Base-by-base conservation (phyloP, 2,888 invertebrate genomes). In the Acholoe squamosa region DNA sequence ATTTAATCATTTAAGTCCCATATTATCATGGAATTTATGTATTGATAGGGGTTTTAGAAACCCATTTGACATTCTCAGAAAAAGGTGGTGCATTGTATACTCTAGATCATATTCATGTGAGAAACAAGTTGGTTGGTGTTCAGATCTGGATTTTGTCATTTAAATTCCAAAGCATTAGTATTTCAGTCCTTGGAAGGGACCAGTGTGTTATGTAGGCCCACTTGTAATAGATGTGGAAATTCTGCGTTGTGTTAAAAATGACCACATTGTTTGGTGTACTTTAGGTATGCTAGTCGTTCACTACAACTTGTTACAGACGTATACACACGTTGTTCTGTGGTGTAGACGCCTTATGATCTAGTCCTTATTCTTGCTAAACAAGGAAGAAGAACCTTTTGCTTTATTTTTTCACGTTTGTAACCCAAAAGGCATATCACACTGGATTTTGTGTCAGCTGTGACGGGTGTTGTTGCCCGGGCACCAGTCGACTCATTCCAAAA, bases 351-450 rank as follows among this genome's bases (percentile, higher is more conserved):
- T 43, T 3, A 76, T 76, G 31, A 80, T 80, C 80, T 80, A 80
- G 80, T 80, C 80, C 43, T 80, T 34, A 80, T 80, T 80, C 43
- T 80, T 80, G 80, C 80, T 5, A 25, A 80, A 34, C 19, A 34
- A 80, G 31, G 25, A 31, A 76, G 25, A 76, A n/a, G 76, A 25
- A 25, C 76, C 5, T 76, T 76, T 76, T 31, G 76, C 25, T 80
- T 80, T 16, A 43, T 80, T 80, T 43, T 80, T 22, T 22, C 80
- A 80, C 25, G 43, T 80, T 80, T 34, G 43, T 80, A 43, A 80
- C 80, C 34, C n/a, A 34, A 12, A 19, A 80, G 80, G 80, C 80
- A 80, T 80, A 80, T 80, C 80, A 80, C 43, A 80, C 34, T 80
- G 80, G 80, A 80, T 33, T 80, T 80, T 80, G 33, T 80, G 43